Evolutionary conservation across 2,888 invertebrate species (phyloP).

Genomic region (Drosophila picticornis): DNA sequence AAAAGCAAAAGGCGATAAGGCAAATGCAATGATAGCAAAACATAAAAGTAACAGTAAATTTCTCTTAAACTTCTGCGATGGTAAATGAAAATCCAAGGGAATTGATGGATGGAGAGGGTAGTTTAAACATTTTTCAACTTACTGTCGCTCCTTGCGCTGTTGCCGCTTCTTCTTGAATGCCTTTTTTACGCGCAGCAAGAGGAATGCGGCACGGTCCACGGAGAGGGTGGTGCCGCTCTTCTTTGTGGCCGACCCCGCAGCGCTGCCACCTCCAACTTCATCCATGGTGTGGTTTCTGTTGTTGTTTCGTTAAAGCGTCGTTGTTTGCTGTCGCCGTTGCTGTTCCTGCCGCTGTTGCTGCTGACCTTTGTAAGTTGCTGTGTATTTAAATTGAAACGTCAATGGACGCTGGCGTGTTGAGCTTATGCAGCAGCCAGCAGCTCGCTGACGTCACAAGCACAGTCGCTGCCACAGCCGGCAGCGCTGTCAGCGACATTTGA

Average conservation of each 20-base stretch:
- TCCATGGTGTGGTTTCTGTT: conserved; percentile 59
- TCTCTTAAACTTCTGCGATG: conserved; percentile 13
- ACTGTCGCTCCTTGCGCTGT: conserved; percentile 94
- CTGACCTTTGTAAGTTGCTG: conserved; percentile 13
- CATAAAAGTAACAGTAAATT: conserved; percentile 24
- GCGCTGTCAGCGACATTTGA: conserved; percentile 60
- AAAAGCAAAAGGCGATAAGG: conserved; percentile 6
- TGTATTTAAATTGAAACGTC: conserved; percentile 57
- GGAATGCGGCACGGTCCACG: conserved; percentile 95
- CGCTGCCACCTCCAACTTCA: conserved; percentile 51
- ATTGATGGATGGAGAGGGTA: neutral
- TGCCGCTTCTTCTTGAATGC: conserved; percentile 96
- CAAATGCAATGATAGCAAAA: conserved; percentile 29
- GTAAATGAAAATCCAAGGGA: neutral
- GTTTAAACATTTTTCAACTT: conserved; percentile 85
- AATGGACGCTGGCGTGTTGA: conserved; percentile 35
- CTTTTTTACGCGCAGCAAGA: conserved; percentile 93
- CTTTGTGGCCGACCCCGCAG: conserved; percentile 71
- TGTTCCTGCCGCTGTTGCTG: conserved; percentile 21
- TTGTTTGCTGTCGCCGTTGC: conserved; percentile 11
- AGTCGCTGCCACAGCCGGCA: conserved; percentile 13
- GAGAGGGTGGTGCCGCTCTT: conserved; percentile 87
- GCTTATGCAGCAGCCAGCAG: conserved; percentile 30
- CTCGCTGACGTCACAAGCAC: conserved; percentile 31
- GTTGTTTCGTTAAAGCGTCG: conserved; percentile 12